Base-by-base conservation (phyloP, 92 coral and sea anemone genomes). In the Siderastrea siderea region DNA sequence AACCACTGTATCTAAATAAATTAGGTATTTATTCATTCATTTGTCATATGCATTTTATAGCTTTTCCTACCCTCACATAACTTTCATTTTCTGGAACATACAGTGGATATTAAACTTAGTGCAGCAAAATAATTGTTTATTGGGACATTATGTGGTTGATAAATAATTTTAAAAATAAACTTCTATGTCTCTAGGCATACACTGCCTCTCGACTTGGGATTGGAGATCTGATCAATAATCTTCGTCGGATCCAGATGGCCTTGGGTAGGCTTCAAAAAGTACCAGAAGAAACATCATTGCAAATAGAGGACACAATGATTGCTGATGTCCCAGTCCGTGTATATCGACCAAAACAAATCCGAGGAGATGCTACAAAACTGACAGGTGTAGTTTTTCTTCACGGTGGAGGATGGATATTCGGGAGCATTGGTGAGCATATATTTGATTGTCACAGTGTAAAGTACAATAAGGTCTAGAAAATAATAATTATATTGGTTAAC, bases 251-350 rank as follows among this genome's bases (percentile, higher is more conserved):
- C 17, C 74, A 69, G 14, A 45, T 2, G 12, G 26, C 50, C 16
- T 14, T 69, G 52, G 48, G 19, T 13, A 15, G 47, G 15, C 53
- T 47, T 11, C 4, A 11, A 14, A 69, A 45, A 46, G 54, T 46
- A 4, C 26, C 74, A 47, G 74, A 11, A 0, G 74, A 69, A 13
- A 15, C 19, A 4, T 69, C 74, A 12, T 19, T 69, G n/a, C 53
- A 69, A 46, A 47, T 77, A 49, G 10, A 71, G 17, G 89, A 91
- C 57, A 67, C 85, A 16, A 72, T 47, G 47, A 81, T 91, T 60
- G 63, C 91, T 77, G 89, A 84, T 14, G 63, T 91, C 47, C 89
- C 89, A 14, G 94, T 91, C 11, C 88, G 80, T 50, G 69, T 91
- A 11, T 91, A 75, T 57, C 48, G 63, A 50, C 89, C 91, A 59